Conservation (phyloP, 1,140 invertebrate genomes). For the Cryptotermes secundus region DNA sequence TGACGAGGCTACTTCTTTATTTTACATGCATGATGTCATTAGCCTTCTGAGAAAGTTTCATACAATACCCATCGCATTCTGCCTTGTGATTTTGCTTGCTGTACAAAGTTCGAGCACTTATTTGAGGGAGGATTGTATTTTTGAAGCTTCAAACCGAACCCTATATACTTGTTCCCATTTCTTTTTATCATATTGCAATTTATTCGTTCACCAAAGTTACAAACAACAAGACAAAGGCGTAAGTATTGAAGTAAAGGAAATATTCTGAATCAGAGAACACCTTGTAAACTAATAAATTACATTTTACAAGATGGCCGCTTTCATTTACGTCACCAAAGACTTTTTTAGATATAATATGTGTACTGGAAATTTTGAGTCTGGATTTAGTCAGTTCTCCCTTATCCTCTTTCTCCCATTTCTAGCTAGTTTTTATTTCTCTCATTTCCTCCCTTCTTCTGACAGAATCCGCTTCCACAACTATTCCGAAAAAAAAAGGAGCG, state of each 20-base stretch:
- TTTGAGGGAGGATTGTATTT: no score
- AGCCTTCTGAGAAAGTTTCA: not conserved
- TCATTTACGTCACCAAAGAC: not conserved
- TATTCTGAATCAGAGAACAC: not conserved
- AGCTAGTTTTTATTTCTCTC: not conserved
- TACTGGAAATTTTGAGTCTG: not conserved
- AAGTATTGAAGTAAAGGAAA: slow-evolving; percentile 1
- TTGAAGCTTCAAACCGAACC: not conserved
- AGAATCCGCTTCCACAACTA: not conserved
- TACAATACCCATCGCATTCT: not conserved
- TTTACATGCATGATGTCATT: no score
- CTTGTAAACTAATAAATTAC: not conserved
- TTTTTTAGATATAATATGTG: not conserved
- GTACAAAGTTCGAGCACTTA: no score
- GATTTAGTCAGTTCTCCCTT: not conserved
- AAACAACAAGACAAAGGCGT: not conserved
- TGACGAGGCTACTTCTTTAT: no score
- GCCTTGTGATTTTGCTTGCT: not conserved
- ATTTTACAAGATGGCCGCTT: not conserved
- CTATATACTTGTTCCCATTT: not conserved
- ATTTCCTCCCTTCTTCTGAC: not conserved
- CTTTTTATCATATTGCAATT: not conserved
- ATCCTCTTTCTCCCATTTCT: not conserved
- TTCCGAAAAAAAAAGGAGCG: not conserved
- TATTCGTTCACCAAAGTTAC: not conserved